Base-by-base conservation (phyloP, 1,140 invertebrate genomes). In the Drosophila sechellia region DNA sequence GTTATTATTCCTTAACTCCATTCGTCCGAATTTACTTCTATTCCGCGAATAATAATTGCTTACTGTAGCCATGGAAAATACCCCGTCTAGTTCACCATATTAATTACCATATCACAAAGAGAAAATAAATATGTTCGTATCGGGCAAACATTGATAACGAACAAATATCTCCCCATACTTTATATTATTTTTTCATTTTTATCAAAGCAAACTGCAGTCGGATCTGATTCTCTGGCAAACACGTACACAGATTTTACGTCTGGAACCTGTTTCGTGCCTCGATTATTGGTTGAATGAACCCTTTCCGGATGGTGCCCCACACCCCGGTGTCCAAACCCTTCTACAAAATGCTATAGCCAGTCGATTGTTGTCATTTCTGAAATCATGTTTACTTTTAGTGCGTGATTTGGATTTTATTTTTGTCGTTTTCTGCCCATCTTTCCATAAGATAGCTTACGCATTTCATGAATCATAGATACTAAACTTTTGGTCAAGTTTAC, bases 261-360 rank as follows among this genome's bases (percentile, higher is more conserved):
- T 59, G 50, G 54, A 87, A 89, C 75, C 79, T 83, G 83, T 89
- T 87, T 76, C 58, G 65, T 69, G 66, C 22, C 68, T 49, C 42
- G 75, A 45, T 77, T 83, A 79, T 68, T 89, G 84, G 83, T 87
- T 87, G 83, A 87, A 87, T 87, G 84, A 87, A 87, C 83, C 83
- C 79, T 75, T 75, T 79, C 79, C 80, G 70, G 75, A 42, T 75
- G 39, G 61, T 42, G 50, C 22, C 39, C 54, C 31, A 20, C 40
- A 27, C 52, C 43, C 35, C 43, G 6, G 10, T 10, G 42, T 11
- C 15, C 13, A 27, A 39, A 56, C 25, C 35, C 15, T 37, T 34
- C 43, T 20, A 20, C 12, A 31, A 54, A 25, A 34, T 10, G 34
- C 11, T 13, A 46, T 22, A 25, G 12, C 54, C 31, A 31, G 2